Evolutionary conservation across 2,888 invertebrate species (phyloP), one percentile per base, ranked within the genome.

Genomic region (Acronicta leporina): DNA sequence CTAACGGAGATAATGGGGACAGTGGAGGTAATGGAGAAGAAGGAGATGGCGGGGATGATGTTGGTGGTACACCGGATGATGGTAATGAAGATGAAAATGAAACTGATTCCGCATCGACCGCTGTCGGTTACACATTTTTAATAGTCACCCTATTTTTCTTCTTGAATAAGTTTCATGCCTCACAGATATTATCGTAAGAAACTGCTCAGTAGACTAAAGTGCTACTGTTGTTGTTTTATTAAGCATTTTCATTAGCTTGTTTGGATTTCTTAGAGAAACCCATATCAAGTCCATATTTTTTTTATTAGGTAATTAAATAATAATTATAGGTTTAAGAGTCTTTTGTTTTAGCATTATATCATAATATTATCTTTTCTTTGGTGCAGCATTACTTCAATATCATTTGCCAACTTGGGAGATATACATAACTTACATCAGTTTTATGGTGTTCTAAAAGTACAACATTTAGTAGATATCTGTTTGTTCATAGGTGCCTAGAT

Each of bases 111-210:
- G 91, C 92, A n/a, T 81, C 91, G 0, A 85, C 84, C 0, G 75
- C 84, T 45, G 79, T 86, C 11, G 88, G 85, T 6, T 90, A 86
- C 62, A 92, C 92, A 2, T 90, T 92, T 46, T 54, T 85, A 57
- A 88, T 92, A 49, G 57, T 90, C 13, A 65, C 80, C 9, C 45
- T 88, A 40, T 92, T 89, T 61, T 65, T 85, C 2, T 11, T 92
- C 4, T 48, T 92, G 48, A 85, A 83, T 51, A 78, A 87, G 65
- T 78, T 92, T 7, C 90, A 89, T 66, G 68, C 66, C 14, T 73
- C 73, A 5, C 78, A 82, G 68, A 77, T 91, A 58, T 56, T 88
- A 40, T 87, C 80, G n/a, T 88, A 82, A 63, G 50, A 45, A 77
- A 82, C 80, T 79, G 48, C 25, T 74, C 63, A 63, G 77, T 86